Base-by-base conservation (phyloP, 2,888 invertebrate species). In the Eupithecia dodoneata region DNA sequence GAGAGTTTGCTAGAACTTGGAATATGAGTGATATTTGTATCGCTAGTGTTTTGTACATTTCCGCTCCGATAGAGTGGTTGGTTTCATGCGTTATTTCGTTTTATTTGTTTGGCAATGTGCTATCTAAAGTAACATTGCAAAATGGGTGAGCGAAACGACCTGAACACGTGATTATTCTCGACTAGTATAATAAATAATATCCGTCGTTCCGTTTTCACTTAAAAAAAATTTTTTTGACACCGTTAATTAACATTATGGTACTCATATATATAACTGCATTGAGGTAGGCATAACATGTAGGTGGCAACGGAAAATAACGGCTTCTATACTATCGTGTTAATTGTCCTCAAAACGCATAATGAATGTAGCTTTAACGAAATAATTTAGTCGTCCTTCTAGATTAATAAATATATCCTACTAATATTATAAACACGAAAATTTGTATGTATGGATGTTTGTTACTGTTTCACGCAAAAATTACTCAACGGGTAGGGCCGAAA, bases 41-140 rank as follows among this genome's bases (percentile, higher is more conserved):
- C 5, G 10, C 42, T 0, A 74, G 65, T 41, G 63, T 74, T 69
- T 72, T 76, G 42, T 69, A 71, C 74, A 79, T 79, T 76, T 78
- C 45, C 9, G 15, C 70, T 65, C 12, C 10, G 15, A 10, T 45
- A 10, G 67, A 42, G 45, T 45, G 10, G 7, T 66, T 66, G 10
- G 7, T 66, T 66, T 42, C 10, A 66, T 59, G 10, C 59, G 59
- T 18, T 18, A 55, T 55, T 18, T 59, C 9, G 13, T 13, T 49
- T 59, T 18, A 59, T 59, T 18, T 59, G 59, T 18, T 18, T 4
- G 18, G 30, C 63, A 30, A 63, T 63, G 30, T 63, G 9, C 30
- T 63, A 4, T 30, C 63, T 63, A 12, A 63, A 30, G 63, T 30
- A 30, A 10, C 63, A 10, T 30, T 30, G 30, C 12, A 4, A 10